phyloP scores from a whole-genome alignment of 1,140 invertebrate species.

The Psilanteris sp. region DNA sequence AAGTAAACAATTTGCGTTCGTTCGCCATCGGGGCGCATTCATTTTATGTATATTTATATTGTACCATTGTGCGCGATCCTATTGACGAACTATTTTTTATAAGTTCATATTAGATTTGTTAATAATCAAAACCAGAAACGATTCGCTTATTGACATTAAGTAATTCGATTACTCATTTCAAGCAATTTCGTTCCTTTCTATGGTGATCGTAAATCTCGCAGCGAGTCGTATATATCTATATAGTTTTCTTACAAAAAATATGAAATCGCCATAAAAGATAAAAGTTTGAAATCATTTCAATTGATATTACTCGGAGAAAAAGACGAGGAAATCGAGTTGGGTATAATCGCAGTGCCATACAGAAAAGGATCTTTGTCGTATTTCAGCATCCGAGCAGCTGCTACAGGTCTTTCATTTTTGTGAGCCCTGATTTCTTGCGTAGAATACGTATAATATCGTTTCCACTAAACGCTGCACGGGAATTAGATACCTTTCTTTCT shows the following conservation, averaged over 20 bases:
- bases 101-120: too few species aligned
- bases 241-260: conserved; percentile 28
- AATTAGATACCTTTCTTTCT: conserved; percentile 10
- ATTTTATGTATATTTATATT: too few species aligned
- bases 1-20: too few species aligned
- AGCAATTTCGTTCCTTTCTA: too few species aligned
- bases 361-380: conserved; percentile 63
- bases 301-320: conserved; percentile 60
- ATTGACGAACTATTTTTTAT: too few species aligned
- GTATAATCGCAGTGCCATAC: conserved; percentile 39
- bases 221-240: conserved; percentile 7
- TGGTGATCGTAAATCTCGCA: not conserved
- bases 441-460: conserved; percentile 27
- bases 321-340: conserved; percentile 43
- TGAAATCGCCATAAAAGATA: conserved; percentile 51
- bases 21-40: too few species aligned
- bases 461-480: conserved; percentile 23
- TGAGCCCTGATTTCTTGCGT: conserved; percentile 33
- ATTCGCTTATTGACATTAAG: too few species aligned
- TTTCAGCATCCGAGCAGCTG: conserved; percentile 59
- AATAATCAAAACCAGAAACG: too few species aligned
- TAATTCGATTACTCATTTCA: too few species aligned
- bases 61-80: too few species aligned
- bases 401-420: conserved; percentile 62
- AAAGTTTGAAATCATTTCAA: conserved; percentile 60